phyloP scores from a whole-genome alignment of 2,888 invertebrate genomes.

The Neocrepidodera transversa region DNA sequence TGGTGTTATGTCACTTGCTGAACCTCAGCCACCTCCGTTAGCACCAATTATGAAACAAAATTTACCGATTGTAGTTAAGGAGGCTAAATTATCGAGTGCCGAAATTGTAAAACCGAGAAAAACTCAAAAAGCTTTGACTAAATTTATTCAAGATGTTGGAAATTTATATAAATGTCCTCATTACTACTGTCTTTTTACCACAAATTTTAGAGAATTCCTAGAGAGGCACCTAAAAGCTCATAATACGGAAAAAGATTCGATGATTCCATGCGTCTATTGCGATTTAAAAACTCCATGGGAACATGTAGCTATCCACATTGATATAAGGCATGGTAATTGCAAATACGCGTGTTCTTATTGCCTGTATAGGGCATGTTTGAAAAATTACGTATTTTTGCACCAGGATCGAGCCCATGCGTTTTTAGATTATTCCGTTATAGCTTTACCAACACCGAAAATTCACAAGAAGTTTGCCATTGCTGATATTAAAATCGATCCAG shows the following conservation, averaged over 20 bases:
- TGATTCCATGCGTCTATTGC: constrained; percentile 63
- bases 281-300: constrained; percentile 60
- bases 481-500: constrained; percentile 40
- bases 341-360: constrained; percentile 71
- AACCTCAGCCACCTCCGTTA: constrained; percentile 33
- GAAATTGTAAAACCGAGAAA: constrained; percentile 48
- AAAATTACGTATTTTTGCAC: constrained; percentile 69
- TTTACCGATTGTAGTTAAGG: constrained; percentile 43
- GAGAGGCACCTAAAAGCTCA: constrained; percentile 59
- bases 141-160: constrained; percentile 45
- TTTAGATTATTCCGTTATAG: constrained; percentile 39
- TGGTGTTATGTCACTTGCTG: constrained; percentile 51
- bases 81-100: constrained; percentile 40
- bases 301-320: constrained; percentile 63
- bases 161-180: constrained; percentile 67
- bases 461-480: constrained; percentile 43
- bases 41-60: constrained; percentile 32
- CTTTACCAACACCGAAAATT: constrained; percentile 42
- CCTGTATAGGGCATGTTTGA: constrained; percentile 70
- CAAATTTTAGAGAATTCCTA: constrained; percentile 56
- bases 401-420: constrained; percentile 55
- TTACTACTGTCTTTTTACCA: constrained; percentile 62
- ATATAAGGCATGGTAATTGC: constrained; percentile 68
- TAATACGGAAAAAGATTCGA: constrained; percentile 46
- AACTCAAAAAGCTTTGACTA: constrained; percentile 54